Evolutionary conservation across 2,797 vertebrate species (phyloP).

Genomic region (Forpus xanthops): DNA sequence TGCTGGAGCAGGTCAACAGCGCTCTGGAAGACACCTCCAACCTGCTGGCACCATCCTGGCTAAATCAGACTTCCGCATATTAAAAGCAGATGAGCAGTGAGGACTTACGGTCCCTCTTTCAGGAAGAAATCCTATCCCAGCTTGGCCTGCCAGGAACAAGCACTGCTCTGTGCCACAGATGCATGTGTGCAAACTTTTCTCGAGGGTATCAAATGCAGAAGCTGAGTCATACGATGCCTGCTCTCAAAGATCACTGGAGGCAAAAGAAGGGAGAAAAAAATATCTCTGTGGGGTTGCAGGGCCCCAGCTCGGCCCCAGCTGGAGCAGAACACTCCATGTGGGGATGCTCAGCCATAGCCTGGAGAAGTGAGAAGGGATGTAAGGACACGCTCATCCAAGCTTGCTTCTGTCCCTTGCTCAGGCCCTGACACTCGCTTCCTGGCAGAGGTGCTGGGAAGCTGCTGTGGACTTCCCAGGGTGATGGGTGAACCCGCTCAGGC

Average conservation of each 20-base stretch:
- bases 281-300: not conserved
- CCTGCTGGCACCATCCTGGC: not conserved
- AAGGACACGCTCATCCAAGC: not conserved
- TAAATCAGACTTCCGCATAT: not conserved
- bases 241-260: conserved; percentile 25
- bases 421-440: not conserved
- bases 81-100: not conserved
- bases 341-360: not conserved
- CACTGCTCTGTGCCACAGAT: not conserved
- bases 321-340: not conserved
- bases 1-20: not conserved
- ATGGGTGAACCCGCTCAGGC: not conserved
- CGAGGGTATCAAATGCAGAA: conserved; percentile 39
- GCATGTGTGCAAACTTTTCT: conserved; percentile 15
- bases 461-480: not conserved
- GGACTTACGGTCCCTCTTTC: not conserved
- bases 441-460: not conserved
- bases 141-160: conserved; percentile 3
- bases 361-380: not conserved
- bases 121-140: conserved; percentile 5
- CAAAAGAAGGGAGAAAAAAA: not conserved
- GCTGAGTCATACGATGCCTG: conserved; percentile 21
- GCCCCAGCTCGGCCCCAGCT: not conserved
- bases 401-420: not conserved
- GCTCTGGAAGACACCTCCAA: not conserved